Evolutionary conservation across 2,113 vertebrate genomes (phyloP).

Genomic region (Chitala chitala): DNA sequence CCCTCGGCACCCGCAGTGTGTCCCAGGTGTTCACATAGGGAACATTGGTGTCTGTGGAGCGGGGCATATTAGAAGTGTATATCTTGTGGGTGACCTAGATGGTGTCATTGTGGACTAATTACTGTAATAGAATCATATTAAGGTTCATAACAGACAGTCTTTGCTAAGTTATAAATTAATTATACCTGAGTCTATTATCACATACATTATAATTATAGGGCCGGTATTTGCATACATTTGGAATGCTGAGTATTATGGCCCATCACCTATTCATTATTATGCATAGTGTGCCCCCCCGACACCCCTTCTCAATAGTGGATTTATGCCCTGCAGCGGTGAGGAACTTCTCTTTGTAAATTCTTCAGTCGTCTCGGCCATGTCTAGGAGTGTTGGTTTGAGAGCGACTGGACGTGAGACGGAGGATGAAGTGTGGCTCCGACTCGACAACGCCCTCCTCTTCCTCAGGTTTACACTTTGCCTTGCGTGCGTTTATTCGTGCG

Average conservation of each 20-base stretch:
- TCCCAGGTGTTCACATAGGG: slow-evolving; percentile 20
- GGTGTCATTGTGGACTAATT: slow-evolving; percentile 77
- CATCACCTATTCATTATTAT: slow-evolving; percentile 49
- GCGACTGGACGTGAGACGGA: not conserved
- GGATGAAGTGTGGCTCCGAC: not conserved
- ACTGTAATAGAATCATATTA: slow-evolving; percentile 76
- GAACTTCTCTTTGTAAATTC: slow-evolving; percentile 29
- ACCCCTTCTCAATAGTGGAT: slow-evolving; percentile 23
- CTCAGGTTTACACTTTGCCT: too few relatives aligned
- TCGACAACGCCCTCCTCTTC: slow-evolving; percentile 1
- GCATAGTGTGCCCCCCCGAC: slow-evolving; percentile 33
- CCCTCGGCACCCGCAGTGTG: slow-evolving; percentile 6
- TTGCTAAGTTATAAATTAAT: slow-evolving; percentile 77
- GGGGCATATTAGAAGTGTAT: slow-evolving; percentile 38
- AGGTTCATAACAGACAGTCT: slow-evolving; percentile 69
- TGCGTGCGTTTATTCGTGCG: not conserved
- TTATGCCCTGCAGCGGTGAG: slow-evolving; percentile 23
- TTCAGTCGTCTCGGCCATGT: slow-evolving; percentile 1
- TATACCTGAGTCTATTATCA: slow-evolving; percentile 67
- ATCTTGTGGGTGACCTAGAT: slow-evolving; percentile 66
- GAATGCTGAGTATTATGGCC: slow-evolving; percentile 53
- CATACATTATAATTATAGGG: slow-evolving; percentile 73
- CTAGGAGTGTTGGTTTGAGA: slow-evolving; percentile 5
- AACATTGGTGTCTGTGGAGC: slow-evolving; percentile 26
- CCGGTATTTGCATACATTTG: slow-evolving; percentile 68